Conservation (phyloP, 35 echinoderm and acorn worm species). For the Heliocidaris erythrogramma region DNA sequence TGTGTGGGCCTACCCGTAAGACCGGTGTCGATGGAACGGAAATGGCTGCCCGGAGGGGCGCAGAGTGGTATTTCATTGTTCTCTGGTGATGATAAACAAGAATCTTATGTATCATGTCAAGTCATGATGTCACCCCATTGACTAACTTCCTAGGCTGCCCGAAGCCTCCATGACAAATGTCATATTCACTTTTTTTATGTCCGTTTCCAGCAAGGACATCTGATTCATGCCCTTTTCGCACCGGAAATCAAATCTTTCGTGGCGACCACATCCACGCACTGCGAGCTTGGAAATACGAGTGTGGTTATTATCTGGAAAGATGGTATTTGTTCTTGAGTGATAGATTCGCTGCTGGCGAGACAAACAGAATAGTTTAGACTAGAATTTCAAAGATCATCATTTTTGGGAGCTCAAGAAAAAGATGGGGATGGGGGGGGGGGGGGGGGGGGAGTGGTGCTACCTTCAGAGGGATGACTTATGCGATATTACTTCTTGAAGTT, state of each 20-base stretch:
- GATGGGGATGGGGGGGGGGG: too few species aligned
- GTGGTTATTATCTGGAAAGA: background rate
- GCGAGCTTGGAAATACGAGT: background rate
- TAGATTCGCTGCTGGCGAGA: background rate
- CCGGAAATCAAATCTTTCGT: constrained; percentile 2
- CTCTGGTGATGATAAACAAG: background rate
- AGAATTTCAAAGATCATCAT: background rate
- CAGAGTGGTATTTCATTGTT: constrained; percentile 17
- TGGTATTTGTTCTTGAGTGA: background rate
- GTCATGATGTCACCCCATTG: background rate
- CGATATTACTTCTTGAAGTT: too few species aligned
- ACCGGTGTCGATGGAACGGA: background rate
- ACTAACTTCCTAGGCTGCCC: constrained; percentile 14
- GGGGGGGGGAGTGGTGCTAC: too few species aligned
- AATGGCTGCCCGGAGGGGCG: background rate
- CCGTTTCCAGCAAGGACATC: background rate
- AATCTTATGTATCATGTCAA: background rate
- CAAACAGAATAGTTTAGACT: background rate
- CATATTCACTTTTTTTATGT: background rate
- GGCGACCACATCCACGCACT: background rate
- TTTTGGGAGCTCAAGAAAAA: background rate
- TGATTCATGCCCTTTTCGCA: constrained; percentile 10
- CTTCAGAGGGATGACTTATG: too few species aligned
- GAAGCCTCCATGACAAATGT: background rate
- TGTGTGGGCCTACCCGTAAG: background rate